These are phyloP conservation scores for Epinephelus coioides DNA, from an alignment of 2,797 vertebrate species.

Conservation along the genomic window DNA sequence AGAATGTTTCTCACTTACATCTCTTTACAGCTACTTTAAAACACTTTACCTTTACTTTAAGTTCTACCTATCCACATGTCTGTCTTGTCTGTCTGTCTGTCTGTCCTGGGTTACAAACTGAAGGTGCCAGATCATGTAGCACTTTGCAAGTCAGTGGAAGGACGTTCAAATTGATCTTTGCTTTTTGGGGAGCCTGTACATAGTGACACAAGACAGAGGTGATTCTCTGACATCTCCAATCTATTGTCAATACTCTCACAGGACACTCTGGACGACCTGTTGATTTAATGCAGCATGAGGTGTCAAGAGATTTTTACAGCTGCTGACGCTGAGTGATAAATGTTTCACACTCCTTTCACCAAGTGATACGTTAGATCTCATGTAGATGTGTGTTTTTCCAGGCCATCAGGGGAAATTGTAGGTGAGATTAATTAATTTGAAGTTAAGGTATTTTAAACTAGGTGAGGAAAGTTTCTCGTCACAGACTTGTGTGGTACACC, in stretches of 20 bases:
- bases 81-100: too few species aligned
- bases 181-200: conserved; percentile 21
- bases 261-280: conserved; percentile 26
- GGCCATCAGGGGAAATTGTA: neutral
- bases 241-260: conserved; percentile 45
- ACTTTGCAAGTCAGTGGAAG: conserved; percentile 52
- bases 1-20: neutral
- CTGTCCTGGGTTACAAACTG: conserved; percentile 15
- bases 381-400: neutral
- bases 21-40: too few species aligned
- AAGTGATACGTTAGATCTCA: too few species aligned
- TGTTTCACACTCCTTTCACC: neutral
- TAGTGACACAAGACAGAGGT: conserved; percentile 49
- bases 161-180: conserved; percentile 51
- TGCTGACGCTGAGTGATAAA: neutral
- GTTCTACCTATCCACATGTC: too few species aligned
- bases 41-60: neutral
- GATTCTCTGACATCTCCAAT: conserved; percentile 41
- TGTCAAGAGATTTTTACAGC: neutral
- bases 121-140: conserved; percentile 1
- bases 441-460: neutral
- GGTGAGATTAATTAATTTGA: neutral
- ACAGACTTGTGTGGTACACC: conserved; percentile 18
- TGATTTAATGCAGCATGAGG: conserved; percentile 26
- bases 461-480: neutral